These are phyloP conservation scores for Julus scanicus DNA, from an alignment of 2,888 invertebrate species.

Conservation along the genomic window DNA sequence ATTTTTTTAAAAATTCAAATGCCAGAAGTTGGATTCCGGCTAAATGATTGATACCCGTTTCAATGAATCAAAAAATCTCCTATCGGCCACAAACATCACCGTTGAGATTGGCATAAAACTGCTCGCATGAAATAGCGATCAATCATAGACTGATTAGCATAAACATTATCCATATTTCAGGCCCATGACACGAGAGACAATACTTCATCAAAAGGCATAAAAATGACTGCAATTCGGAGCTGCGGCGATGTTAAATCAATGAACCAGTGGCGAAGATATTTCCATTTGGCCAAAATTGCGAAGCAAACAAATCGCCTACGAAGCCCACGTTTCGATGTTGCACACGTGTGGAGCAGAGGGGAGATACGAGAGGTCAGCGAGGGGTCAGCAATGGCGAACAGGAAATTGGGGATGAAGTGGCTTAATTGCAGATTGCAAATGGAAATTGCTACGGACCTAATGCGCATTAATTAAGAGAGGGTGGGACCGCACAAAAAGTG, in stretches of 20 bases:
- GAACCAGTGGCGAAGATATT: background rate
- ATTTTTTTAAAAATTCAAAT: background rate
- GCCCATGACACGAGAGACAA: background rate
- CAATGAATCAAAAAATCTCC: background rate
- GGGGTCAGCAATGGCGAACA: background rate
- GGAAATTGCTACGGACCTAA: background rate
- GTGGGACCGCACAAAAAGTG: background rate
- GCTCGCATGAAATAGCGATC: background rate
- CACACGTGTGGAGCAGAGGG: no score
- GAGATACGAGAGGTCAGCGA: background rate
- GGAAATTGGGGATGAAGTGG: background rate
- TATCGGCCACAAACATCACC: background rate
- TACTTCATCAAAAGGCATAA: background rate
- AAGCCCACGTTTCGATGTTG: background rate
- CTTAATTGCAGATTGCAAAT: background rate
- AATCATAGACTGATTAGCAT: background rate
- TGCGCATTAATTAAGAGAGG: background rate
- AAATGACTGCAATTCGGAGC: background rate
- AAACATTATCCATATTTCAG: background rate
- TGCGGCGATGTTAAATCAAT: background rate
- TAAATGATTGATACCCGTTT: background rate
- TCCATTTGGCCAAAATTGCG: background rate
- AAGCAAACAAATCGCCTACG: background rate
- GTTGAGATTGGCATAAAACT: background rate
- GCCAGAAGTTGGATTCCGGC: background rate